Evolutionary conservation across 2,797 vertebrate genomes (phyloP).

Genomic region (Bryconaethiops microstoma): DNA sequence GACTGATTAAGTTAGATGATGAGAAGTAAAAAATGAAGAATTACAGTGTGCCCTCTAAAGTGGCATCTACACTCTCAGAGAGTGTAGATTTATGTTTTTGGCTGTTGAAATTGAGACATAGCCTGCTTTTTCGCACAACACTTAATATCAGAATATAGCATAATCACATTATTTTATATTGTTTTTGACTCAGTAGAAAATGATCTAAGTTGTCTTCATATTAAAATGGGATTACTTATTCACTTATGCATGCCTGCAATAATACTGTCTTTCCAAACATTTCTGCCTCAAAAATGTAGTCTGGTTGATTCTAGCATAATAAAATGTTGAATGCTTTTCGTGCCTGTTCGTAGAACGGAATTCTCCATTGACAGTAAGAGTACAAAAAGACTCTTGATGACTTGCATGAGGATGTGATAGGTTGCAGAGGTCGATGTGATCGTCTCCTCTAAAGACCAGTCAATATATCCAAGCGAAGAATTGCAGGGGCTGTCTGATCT

Average conservation of each 20-base stretch:
- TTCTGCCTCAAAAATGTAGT: too few species aligned
- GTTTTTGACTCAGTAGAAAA: neutral
- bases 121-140: neutral
- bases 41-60: slow-evolving; percentile 28
- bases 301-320: neutral
- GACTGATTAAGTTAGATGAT: slow-evolving; percentile 74
- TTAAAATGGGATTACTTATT: neutral
- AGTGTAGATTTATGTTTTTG: neutral
- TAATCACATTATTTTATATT: neutral
- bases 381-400: neutral
- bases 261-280: neutral
- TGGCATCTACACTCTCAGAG: neutral
- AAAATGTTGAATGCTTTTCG: too few species aligned
- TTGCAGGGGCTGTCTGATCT: slow-evolving; percentile 29
- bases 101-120: neutral
- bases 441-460: neutral
- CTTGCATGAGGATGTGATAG: neutral
- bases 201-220: neutral
- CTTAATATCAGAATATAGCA: neutral
- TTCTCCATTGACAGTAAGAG: neutral
- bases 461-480: slow-evolving; percentile 23
- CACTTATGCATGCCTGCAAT: neutral
- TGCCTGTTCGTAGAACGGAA: too few species aligned
- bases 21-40: slow-evolving; percentile 62
- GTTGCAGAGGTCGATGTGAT: slow-evolving; percentile 11